A percentile compares a stretch with the other conserved stretches of the same genome.
phyloP scores from a whole-genome alignment of 2,797 vertebrate genomes.

The Scolopax rusticola region DNA sequence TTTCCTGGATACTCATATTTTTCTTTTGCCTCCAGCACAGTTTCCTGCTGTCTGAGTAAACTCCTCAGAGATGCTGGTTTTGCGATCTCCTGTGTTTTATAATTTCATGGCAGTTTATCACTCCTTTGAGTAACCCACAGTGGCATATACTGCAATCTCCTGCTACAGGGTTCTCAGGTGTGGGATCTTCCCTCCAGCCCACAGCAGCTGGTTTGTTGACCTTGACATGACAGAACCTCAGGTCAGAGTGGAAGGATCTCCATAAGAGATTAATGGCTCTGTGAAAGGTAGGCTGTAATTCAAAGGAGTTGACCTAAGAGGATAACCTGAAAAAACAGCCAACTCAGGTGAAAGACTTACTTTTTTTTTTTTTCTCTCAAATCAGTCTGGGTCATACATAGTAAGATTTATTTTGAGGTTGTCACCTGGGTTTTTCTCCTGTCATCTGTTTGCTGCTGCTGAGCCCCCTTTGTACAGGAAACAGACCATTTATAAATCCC shows the following conservation, averaged over 20 bases:
- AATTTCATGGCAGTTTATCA: constrained; percentile 48
- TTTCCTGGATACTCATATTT: constrained; percentile 49
- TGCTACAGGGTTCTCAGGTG: background rate
- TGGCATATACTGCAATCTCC: background rate
- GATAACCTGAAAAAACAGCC: constrained; percentile 31
- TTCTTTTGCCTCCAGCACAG: constrained; percentile 44
- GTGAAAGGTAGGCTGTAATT: constrained; percentile 2
- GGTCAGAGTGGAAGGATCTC: background rate
- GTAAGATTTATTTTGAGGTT: constrained; percentile 1
- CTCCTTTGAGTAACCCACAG: constrained; percentile 24
- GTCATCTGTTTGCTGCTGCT: background rate
- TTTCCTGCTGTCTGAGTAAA: constrained; percentile 42
- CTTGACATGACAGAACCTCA: background rate
- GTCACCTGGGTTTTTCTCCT: background rate
- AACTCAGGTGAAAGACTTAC: constrained; percentile 11
- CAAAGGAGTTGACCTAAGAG: background rate
- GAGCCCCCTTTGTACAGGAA: background rate
- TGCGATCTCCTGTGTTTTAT: constrained; percentile 11
- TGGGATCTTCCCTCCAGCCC: background rate
- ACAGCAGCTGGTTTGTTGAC: constrained; percentile 36
- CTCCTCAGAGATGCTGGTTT: constrained; percentile 28
- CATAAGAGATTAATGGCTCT: background rate
- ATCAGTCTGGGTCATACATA: background rate
- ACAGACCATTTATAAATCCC: background rate
- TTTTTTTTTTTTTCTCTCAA: constrained; percentile 2